Evolutionary conservation across 2,113 vertebrate genomes (phyloP), one percentile per base, ranked within the genome.

Genomic region (Hippocampus barbouri): DNA sequence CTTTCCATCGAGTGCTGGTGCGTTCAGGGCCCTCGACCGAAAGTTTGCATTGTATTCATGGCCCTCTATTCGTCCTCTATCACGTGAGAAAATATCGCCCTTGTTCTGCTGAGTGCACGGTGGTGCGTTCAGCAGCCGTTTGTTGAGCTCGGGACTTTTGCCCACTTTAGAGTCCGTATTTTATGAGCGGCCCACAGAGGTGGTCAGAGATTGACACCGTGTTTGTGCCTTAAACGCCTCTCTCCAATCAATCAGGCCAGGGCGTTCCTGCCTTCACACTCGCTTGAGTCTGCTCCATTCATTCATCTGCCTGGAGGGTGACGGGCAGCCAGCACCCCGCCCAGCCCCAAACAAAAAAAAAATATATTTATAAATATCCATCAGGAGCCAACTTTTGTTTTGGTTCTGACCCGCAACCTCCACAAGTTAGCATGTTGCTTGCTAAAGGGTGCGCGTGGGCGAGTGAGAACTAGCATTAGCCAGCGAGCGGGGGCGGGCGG

Each of bases 401-500:
- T 16, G 56, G 23, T 14, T 27, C 56, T 25, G 56, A 27, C 56
- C 56, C 23, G 23, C 56, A 25, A 25, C 11, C 56, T 27, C 4
- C 12, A 12, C 56, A 15, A 59, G 23, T 27, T 27, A 14, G 23
- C 56, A 15, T 4, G 56, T 5, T 27, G 11, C 11, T 59, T 27
- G 56, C 23, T 59, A 1, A 25, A 16, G 23, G 6, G 38, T 41
- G 61, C 12, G 56, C 10, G 56, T 14, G 56, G 15, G 56, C 12
- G 25, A 34, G 69, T 1, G 64, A 41, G 68, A 49, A 66, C n/a
- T 23, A 62, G 27, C 8, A 70, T 4, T 21, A 72, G 68, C 27
- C 20, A 64, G 66, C 51, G 61, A 70, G 70, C 51, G 75, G 60
- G 70, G 51, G 75, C 60, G 67, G 51, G 75, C 60, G 67, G 41